Percentiles rank a stretch among this genome's conserved stretches.
These are phyloP conservation scores for Acanthosepion esculentum DNA, from an alignment of 2,888 invertebrate species.

Conservation along the genomic window DNA sequence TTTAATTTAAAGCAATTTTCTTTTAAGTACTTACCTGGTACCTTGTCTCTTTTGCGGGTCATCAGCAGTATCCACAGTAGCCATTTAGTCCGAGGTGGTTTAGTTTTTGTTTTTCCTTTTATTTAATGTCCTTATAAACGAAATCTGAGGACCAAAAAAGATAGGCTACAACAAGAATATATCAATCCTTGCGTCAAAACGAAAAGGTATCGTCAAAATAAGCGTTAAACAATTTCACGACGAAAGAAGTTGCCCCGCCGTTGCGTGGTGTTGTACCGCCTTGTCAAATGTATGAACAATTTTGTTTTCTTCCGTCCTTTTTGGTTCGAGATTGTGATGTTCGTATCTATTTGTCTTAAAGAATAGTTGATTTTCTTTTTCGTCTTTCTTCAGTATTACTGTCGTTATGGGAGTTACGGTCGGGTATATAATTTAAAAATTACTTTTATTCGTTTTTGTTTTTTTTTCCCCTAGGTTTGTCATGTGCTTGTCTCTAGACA, in stretches of 20 bases:
- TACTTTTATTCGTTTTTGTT: background rate
- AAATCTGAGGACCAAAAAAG: background rate
- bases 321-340: too few species aligned
- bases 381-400: too few species aligned
- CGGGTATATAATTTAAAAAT: background rate
- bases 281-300: background rate
- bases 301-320: too few species aligned
- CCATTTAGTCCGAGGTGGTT: constrained; percentile 43
- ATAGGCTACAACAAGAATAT: constrained; percentile 6
- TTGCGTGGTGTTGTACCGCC: background rate
- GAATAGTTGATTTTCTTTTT: too few species aligned
- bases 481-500: background rate
- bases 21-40: constrained; percentile 37
- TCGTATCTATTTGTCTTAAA: too few species aligned
- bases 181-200: background rate
- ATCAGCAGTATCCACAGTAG: constrained; percentile 46
- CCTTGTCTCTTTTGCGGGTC: constrained; percentile 46
- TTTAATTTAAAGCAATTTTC: background rate
- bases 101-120: background rate
- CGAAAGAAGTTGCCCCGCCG: background rate
- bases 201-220: constrained; percentile 21
- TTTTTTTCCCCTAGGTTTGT: background rate
- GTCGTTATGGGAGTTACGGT: too few species aligned
- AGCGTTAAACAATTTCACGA: constrained; percentile 37
- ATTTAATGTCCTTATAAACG: background rate